Evolutionary conservation across 2,888 invertebrate genomes (phyloP), one percentile per base, ranked within the genome.

Genomic region (Tetanocera ferruginea): DNA sequence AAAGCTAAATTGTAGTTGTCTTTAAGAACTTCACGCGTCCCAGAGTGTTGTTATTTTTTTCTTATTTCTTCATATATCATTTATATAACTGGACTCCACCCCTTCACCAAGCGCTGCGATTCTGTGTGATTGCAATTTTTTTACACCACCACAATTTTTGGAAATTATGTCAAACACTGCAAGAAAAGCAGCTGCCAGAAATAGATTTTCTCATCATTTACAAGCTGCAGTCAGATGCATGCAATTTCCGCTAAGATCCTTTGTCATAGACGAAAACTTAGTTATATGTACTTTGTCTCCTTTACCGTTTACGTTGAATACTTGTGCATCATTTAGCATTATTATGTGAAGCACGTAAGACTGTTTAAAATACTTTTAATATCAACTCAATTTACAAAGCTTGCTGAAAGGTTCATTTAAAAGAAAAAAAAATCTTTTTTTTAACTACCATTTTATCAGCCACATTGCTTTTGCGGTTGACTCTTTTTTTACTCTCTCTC

Each of bases 311-410:
- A 14, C 11, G 43, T 43, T 6, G 43, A 14, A 43, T 43, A 6
- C 43, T 43, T 43, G 43, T 43, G 11, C 19, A 55, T 3, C n/a
- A n/a, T 37, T 66, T 11, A 3, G 66, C 31, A 66, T 66, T 60
- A 23, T 17, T 66, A n/a, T 70, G 25, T 31, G 23, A 28, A 51
- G 51, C 71, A 71, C 71, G 71, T 55, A 28, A 31, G 8, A 23
- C 51, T 31, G 55, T 71, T 71, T 71, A 71, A 55, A 71, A 71
- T 55, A 71, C 51, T 71, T 71, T 71, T 71, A 55, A 52, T 71
- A 19, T 55, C 55, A 71, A 71, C 71, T 55, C 71, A 71, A 71
- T 71, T 71, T 71, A 55, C 71, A 17, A 55, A 71, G 55, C 14
- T n/a, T 55, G 34, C 19, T 55, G 31, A 71, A 23, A 55, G 6